Conservation (phyloP, 2,888 invertebrate species). For the Malthinus flaveolus region DNA sequence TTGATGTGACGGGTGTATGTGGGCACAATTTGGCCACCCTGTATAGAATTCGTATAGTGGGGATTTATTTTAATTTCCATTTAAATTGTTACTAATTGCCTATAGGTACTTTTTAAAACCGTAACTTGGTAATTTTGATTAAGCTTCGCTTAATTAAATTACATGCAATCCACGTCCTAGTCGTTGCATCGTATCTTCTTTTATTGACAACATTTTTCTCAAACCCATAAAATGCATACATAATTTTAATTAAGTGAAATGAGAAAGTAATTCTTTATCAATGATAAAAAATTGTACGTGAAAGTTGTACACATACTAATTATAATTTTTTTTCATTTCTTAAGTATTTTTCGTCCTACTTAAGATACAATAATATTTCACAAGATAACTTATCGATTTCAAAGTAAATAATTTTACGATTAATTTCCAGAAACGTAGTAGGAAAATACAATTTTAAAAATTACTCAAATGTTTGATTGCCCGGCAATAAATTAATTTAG, state of each 20-base stretch:
- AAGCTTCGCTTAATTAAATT: too few relatives aligned
- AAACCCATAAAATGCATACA: background rate
- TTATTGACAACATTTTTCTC: too few relatives aligned
- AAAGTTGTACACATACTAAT: slow-evolving; percentile 2
- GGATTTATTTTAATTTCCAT: too few relatives aligned
- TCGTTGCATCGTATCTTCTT: too few relatives aligned
- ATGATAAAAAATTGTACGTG: background rate
- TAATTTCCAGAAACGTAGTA: slow-evolving; percentile 1
- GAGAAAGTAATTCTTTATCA: slow-evolving; percentile 5
- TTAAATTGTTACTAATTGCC: too few relatives aligned
- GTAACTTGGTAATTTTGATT: too few relatives aligned
- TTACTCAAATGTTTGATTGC: slow-evolving; percentile 6
- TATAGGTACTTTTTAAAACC: too few relatives aligned
- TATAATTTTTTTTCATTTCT: slow-evolving; percentile 1
- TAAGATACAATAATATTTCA: too few relatives aligned
- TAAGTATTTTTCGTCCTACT: background rate
- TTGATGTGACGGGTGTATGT: too few relatives aligned
- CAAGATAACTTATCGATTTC: background rate
- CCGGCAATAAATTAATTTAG: slow-evolving; percentile 5
- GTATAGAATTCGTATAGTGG: too few relatives aligned
- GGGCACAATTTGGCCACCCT: too few relatives aligned
- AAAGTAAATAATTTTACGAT: background rate
- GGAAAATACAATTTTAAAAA: slow-evolving; percentile 4
- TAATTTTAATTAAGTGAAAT: slow-evolving; percentile 6
- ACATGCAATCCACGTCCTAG: too few relatives aligned